These are phyloP conservation scores for Bombus picipes DNA, from an alignment of 1,140 invertebrate genomes.

Conservation along the genomic window DNA sequence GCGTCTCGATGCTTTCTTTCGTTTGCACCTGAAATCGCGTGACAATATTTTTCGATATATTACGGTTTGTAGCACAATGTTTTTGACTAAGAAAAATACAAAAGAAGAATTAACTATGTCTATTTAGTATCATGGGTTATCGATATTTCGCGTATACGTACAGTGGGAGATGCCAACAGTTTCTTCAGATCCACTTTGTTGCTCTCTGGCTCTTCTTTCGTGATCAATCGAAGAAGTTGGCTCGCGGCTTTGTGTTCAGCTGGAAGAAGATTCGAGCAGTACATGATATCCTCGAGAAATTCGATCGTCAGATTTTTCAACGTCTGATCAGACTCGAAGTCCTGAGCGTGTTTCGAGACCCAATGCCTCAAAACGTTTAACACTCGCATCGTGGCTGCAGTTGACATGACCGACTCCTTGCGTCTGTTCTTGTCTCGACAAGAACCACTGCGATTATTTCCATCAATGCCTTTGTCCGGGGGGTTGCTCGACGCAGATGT, in stretches of 20 bases:
- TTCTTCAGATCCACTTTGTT: slow-evolving; percentile 88
- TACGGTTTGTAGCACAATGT: not conserved
- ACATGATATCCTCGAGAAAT: slow-evolving; percentile 94
- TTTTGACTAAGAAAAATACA: rapidly evolving
- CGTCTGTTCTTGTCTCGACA: slow-evolving; percentile 82
- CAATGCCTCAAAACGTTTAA: slow-evolving; percentile 92
- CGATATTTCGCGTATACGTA: slow-evolving; percentile 77
- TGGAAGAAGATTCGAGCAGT: slow-evolving; percentile 92
- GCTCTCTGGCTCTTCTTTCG: slow-evolving; percentile 86
- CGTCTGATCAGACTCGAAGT: slow-evolving; percentile 91
- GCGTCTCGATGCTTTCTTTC: slow-evolving; percentile 92
- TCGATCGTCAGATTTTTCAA: slow-evolving; percentile 91
- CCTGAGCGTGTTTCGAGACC: slow-evolving; percentile 89
- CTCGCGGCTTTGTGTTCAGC: slow-evolving; percentile 95
- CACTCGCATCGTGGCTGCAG: slow-evolving; percentile 96
- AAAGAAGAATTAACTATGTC: not conserved
- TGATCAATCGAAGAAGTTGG: slow-evolving; percentile 90
- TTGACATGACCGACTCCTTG: slow-evolving; percentile 94
- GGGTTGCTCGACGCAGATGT: slow-evolving; percentile 94
- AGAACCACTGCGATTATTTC: slow-evolving; percentile 76
- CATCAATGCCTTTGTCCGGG: slow-evolving; percentile 82
- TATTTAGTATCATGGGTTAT: not conserved
- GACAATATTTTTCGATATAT: not conserved
- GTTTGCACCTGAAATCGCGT: slow-evolving; percentile 86
- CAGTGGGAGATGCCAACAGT: slow-evolving; percentile 88